A percentile compares a stretch with the other conserved stretches of the same genome.
Conservation (phyloP, 2,113 vertebrate genomes). For the Vireo altiloquus region DNA sequence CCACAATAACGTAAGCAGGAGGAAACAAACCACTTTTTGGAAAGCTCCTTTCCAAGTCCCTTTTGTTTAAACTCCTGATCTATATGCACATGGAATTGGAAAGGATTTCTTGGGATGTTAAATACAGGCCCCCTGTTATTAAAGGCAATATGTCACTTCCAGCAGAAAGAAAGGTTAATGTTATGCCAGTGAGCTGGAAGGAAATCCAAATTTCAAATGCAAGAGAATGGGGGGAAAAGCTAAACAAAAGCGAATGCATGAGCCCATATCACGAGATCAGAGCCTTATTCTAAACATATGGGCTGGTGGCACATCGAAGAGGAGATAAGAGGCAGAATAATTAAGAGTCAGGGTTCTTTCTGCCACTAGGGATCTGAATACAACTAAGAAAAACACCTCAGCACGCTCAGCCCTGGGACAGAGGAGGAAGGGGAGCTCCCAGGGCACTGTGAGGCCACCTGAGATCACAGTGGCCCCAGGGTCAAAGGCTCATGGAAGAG, state of each 20-base stretch:
- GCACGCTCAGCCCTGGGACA: background rate
- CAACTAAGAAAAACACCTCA: background rate
- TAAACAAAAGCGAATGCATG: slow-evolving; percentile 39
- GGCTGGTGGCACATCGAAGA: background rate
- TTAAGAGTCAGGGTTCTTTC: background rate
- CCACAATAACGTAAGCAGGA: background rate
- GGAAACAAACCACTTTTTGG: background rate
- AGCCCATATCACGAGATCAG: background rate
- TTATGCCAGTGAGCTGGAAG: background rate
- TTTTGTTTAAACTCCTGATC: background rate
- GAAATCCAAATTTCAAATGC: slow-evolving; percentile 25
- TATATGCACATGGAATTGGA: background rate
- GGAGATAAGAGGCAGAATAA: slow-evolving; percentile 2
- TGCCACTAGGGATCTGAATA: background rate
- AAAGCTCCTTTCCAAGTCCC: background rate
- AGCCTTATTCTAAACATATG: background rate
- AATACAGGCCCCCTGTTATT: background rate
- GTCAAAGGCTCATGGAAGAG: background rate
- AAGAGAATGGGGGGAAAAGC: slow-evolving; percentile 42
- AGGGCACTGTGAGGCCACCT: background rate
- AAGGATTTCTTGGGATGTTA: background rate
- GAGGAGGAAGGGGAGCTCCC: background rate
- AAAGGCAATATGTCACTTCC: background rate
- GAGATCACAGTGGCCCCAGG: background rate
- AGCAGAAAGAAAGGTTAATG: background rate